Percentiles rank a stretch among this genome's conserved stretches.
Evolutionary conservation across 2,113 vertebrate genomes (phyloP).

Genomic region (Todiramphus saurophagus): DNA sequence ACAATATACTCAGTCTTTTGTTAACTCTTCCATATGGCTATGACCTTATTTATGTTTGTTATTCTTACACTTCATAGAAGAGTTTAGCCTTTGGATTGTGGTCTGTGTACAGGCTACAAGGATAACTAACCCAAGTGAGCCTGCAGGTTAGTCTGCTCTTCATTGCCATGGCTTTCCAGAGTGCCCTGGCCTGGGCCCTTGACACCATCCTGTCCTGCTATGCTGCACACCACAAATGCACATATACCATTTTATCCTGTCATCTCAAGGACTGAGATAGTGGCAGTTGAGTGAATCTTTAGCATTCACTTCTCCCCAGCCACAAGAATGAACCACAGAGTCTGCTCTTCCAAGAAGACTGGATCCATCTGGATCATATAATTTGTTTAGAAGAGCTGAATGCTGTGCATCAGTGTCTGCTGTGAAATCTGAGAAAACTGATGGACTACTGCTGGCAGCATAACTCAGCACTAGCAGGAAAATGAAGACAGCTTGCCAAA

Average conservation of each 20-base stretch:
- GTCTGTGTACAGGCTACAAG: background rate
- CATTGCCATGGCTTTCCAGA: background rate
- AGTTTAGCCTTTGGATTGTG: background rate
- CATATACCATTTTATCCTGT: background rate
- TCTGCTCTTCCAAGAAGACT: background rate
- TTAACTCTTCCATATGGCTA: background rate
- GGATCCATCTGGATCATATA: background rate
- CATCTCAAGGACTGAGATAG: background rate
- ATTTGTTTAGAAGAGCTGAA: background rate
- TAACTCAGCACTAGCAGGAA: background rate
- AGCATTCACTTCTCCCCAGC: background rate
- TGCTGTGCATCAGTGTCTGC: background rate
- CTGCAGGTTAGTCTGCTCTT: background rate
- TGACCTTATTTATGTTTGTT: background rate
- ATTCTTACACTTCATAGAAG: background rate
- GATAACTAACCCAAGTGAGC: background rate
- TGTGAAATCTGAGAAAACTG: background rate
- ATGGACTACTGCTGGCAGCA: background rate
- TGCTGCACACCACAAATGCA: background rate
- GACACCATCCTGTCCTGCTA: background rate
- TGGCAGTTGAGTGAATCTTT: background rate
- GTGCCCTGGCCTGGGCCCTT: background rate
- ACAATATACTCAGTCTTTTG: background rate
- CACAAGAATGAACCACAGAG: background rate
- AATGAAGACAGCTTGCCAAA: constrained; percentile 29